Conservation (phyloP, 2,888 invertebrate genomes). For the Barypeithes pellucidus region DNA sequence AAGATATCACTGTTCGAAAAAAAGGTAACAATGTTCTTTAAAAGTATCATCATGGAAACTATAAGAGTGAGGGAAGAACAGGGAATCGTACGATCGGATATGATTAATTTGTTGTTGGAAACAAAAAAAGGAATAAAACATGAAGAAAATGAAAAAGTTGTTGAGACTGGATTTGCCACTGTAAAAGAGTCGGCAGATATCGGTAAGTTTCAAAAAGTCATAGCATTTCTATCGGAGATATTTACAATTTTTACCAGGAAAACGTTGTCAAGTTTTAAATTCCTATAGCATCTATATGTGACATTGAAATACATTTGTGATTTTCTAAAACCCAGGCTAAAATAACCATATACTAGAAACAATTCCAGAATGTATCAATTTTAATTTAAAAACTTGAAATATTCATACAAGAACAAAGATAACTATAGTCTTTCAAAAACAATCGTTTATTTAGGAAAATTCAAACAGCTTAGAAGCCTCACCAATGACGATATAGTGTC, state of each 20-base stretch:
- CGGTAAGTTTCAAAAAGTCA: constrained; percentile 5
- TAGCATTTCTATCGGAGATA: too few relatives aligned
- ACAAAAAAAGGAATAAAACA: constrained; percentile 68
- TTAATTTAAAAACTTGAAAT: too few relatives aligned
- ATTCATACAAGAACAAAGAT: too few relatives aligned
- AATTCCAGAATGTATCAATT: too few relatives aligned
- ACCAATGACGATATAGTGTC: constrained; percentile 71
- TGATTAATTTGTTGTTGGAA: constrained; percentile 74
- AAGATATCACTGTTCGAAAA: constrained; percentile 3
- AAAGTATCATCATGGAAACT: constrained; percentile 53
- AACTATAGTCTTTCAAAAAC: neutral
- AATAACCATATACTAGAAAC: too few relatives aligned
- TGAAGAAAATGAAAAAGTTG: constrained; percentile 18
- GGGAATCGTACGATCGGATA: constrained; percentile 62
- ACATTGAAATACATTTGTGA: too few relatives aligned
- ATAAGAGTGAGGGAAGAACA: constrained; percentile 59
- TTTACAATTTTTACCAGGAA: too few relatives aligned
- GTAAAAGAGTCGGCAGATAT: constrained; percentile 36
- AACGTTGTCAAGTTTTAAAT: neutral
- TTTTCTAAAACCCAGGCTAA: too few relatives aligned
- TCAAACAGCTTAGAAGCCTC: neutral
- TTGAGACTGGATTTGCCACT: constrained; percentile 47
- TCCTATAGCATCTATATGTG: too few relatives aligned
- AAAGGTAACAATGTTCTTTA: constrained; percentile 48
- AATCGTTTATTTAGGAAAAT: neutral